These are phyloP conservation scores for Uropsilus gracilis DNA, from an alignment of 2,113 vertebrate species.

Conservation along the genomic window DNA sequence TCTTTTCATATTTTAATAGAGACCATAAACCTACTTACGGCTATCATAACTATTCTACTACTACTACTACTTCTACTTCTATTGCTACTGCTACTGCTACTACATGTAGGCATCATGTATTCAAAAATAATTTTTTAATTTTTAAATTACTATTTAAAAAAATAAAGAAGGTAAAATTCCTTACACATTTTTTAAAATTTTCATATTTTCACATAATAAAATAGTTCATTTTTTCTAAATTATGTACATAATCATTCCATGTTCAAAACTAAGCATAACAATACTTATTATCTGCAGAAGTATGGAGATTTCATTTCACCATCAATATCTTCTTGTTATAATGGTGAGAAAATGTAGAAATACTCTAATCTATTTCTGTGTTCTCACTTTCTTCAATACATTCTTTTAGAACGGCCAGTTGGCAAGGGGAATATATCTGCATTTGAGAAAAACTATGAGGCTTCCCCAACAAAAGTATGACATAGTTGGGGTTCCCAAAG, in stretches of 20 bases:
- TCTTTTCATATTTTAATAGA: neutral
- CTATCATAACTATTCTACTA: neutral
- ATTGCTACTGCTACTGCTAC: neutral
- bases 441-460: constrained; percentile 10
- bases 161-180: neutral
- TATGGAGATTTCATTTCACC: neutral
- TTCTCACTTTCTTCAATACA: constrained; percentile 32
- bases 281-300: constrained; percentile 60
- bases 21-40: neutral
- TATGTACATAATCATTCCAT: constrained; percentile 6
- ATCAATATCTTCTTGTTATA: constrained; percentile 40
- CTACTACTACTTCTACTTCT: neutral
- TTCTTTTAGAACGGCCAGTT: neutral
- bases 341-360: neutral
- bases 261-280: constrained; percentile 68
- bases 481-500: neutral
- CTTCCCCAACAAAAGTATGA: neutral
- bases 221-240: constrained; percentile 60
- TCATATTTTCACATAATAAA: constrained; percentile 69
- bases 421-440: neutral
- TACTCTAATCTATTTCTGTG: neutral
- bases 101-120: too few relatives aligned
- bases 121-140: too few relatives aligned
- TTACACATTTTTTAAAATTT: constrained; percentile 64
- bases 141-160: too few relatives aligned